Conservation (phyloP, 2,888 invertebrate species). For the Nudaria mundana region DNA sequence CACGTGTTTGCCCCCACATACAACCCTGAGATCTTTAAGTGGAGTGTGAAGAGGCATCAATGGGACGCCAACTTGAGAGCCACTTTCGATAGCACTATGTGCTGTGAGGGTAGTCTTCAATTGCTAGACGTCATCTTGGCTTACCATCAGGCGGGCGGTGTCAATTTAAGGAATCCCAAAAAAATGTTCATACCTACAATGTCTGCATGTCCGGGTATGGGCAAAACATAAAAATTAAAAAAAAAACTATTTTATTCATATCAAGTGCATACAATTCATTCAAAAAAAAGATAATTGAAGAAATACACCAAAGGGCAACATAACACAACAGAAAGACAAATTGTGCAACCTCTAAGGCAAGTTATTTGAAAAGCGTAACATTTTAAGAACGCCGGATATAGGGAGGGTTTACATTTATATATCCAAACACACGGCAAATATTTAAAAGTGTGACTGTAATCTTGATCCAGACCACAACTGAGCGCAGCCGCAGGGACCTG, state of each 20-base stretch:
- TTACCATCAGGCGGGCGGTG: too few species aligned
- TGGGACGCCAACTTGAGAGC: too few species aligned
- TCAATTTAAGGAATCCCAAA: too few species aligned
- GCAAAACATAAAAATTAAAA: background rate
- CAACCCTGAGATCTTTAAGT: too few species aligned
- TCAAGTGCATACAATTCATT: slow-evolving; percentile 1
- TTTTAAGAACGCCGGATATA: slow-evolving; percentile 35
- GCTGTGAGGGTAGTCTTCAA: too few species aligned
- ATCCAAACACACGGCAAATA: slow-evolving; percentile 12
- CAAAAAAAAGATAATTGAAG: slow-evolving; percentile 34
- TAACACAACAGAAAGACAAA: slow-evolving; percentile 35
- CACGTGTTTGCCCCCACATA: too few species aligned
- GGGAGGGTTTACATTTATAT: slow-evolving; percentile 24
- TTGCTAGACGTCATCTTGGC: too few species aligned
- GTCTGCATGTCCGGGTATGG: too few species aligned
- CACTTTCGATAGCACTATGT: too few species aligned
- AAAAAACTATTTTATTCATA: slow-evolving; percentile 1
- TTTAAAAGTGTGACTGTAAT: slow-evolving; percentile 10
- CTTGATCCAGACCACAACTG: slow-evolving; percentile 9
- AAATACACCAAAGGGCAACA: slow-evolving; percentile 47
- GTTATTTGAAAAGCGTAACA: slow-evolving; percentile 23
- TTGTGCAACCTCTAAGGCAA: slow-evolving; percentile 21
- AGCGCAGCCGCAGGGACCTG: slow-evolving; percentile 11
- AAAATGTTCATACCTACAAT: too few species aligned
- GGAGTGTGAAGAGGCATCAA: too few species aligned